Percentiles rank a stretch among this genome's conserved stretches.
phyloP scores from a whole-genome alignment of 2,113 vertebrate species.

The Ovis aries region DNA sequence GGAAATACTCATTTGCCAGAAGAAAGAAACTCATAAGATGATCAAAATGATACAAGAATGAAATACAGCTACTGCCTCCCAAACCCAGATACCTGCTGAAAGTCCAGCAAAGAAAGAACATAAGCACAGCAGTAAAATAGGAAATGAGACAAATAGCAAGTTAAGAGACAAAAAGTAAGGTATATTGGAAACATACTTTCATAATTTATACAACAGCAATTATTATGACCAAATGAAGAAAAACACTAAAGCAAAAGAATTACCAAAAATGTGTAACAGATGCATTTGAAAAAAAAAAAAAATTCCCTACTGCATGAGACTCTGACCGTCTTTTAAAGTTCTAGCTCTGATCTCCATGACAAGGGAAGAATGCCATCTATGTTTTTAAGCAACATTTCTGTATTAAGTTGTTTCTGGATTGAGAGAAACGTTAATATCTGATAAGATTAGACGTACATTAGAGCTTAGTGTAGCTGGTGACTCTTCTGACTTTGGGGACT shows the following conservation, averaged over 20 bases:
- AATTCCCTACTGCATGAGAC: background rate
- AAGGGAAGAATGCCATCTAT: background rate
- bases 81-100: background rate
- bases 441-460: background rate
- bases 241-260: background rate
- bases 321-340: background rate
- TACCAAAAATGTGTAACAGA: background rate
- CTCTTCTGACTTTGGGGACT: background rate
- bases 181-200: background rate
- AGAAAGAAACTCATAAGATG: background rate
- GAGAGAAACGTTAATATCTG: background rate
- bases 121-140: background rate
- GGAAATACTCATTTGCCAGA: background rate
- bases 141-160: background rate
- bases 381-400: background rate
- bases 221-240: background rate
- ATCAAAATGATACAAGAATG: background rate
- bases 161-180: background rate
- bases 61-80: background rate
- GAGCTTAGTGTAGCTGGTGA: background rate
- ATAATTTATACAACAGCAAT: background rate
- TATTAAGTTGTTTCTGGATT: background rate
- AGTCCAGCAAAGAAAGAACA: background rate
- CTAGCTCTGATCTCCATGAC: background rate
- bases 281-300: background rate